Conservation (phyloP, 92 coral and sea anemone genomes). For the Paragorgia papillata region DNA sequence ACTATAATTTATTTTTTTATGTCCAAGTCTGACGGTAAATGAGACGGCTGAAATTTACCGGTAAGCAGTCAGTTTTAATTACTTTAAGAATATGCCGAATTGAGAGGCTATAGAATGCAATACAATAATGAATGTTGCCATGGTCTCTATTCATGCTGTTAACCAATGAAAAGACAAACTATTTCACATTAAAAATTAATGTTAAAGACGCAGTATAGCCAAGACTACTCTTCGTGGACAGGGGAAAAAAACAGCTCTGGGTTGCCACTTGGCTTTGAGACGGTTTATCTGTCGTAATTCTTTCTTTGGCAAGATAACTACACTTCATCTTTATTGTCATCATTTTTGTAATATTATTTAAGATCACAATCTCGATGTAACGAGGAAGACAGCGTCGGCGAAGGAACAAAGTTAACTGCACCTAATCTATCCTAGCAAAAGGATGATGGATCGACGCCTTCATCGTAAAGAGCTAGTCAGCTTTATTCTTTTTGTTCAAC, state of each 20-base stretch:
- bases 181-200: constrained; percentile 35
- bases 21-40: too few species aligned
- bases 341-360: background rate
- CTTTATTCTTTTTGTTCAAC: background rate
- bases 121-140: constrained; percentile 24
- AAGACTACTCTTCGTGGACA: too few species aligned
- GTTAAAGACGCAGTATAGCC: constrained; percentile 9
- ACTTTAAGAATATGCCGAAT: background rate
- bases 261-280: too few species aligned
- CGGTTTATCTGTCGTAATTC: too few species aligned
- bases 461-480: background rate
- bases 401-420: too few species aligned
- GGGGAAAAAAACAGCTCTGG: too few species aligned
- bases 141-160: background rate
- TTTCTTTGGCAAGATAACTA: too few species aligned
- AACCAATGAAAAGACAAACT: constrained; percentile 1
- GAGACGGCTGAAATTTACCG: background rate
- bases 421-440: too few species aligned
- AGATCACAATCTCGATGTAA: background rate
- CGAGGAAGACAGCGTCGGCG: too few species aligned
- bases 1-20: too few species aligned
- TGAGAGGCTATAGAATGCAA: background rate
- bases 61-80: background rate
- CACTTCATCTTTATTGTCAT: background rate
- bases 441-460: background rate